A percentile compares a stretch with the other conserved stretches of the same genome.
Evolutionary conservation across 2,113 vertebrate genomes (phyloP).

Genomic region (Paraplagusia blochii): DNA sequence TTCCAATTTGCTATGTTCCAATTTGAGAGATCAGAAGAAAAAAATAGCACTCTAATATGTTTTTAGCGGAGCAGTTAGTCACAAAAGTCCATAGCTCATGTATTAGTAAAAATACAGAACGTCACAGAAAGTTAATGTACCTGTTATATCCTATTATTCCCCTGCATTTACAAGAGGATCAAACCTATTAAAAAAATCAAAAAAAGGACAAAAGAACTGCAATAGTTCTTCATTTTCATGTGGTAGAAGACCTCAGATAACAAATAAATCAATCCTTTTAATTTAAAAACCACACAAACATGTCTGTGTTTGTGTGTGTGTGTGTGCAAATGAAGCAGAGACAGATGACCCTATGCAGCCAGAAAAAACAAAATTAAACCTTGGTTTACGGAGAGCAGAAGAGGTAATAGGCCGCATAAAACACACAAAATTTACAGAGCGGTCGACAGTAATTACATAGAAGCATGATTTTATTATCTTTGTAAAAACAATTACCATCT

Average conservation of each 20-base stretch:
- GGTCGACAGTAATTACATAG: neutral
- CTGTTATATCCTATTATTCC: too few species aligned
- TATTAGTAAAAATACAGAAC: too few species aligned
- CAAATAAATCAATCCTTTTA: neutral
- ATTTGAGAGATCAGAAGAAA: too few species aligned
- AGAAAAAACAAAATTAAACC: neutral
- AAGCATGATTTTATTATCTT: neutral
- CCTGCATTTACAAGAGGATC: too few species aligned
- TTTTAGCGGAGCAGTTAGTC: too few species aligned
- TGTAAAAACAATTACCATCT: neutral
- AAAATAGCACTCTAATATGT: too few species aligned
- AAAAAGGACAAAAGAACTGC: too few species aligned
- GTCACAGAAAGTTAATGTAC: too few species aligned
- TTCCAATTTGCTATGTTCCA: too few species aligned
- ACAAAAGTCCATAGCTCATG: too few species aligned
- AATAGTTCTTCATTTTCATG: slow-evolving; percentile 5
- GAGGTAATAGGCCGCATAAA: slow-evolving; percentile 1
- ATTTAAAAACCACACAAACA: slow-evolving; percentile 4
- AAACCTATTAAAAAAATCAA: too few species aligned
- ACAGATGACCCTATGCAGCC: neutral
- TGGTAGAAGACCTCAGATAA: too few species aligned
- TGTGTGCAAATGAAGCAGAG: neutral
- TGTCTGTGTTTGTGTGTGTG: neutral
- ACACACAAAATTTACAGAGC: neutral
- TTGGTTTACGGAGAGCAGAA: neutral